Base-by-base conservation (phyloP, 1,140 invertebrate genomes). In the Habropoda laboriosa region DNA sequence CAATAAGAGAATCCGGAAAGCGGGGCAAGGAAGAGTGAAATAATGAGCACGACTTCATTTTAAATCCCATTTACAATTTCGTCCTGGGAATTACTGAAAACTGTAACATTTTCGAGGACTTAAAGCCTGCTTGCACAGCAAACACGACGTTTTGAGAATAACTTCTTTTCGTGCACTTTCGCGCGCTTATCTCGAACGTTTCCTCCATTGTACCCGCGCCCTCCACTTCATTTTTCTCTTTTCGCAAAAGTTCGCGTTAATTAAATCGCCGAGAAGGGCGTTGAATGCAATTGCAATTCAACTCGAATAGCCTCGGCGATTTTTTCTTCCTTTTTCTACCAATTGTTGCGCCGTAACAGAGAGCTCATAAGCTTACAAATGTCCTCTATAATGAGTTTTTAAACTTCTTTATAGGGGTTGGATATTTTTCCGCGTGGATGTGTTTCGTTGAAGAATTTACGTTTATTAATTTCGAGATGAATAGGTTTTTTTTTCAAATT, bases 211-310 rank as follows among this genome's bases (percentile, higher is more conserved):
- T 40, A 24, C 49, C 18, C n/a, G n/a, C n/a, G n/a, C n/a, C n/a
- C 24, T 70, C 67, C 40, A 70, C 24, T 53, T 55, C 49, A 0
- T 51, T 53, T 55, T 55, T 70, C 35, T 24, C 49, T 70, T n/a
- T 70, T 40, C 49, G 67, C 67, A 70, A 70, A n/a, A 55, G 49
- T 70, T 53, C 4, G 49, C 67, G 35, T 70, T 70, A 70, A 70
- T 70, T 70, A 70, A 70, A 38, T 51, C 32, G 47, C 61, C 40
- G 24, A 7, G 24, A 47, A 30, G 27, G 18, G 27, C 51, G 67
- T 55, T 55, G 32, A 38, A 35, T 10, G 47, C 51, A 70, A 53
- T 70, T 55, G 32, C 32, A 16, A 38, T 53, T 70, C 51, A 70
- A n/a, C 49, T 40, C 67, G 66, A 70, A 55, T 32, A 38, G n/a